These are phyloP conservation scores for Apostichopus californicus DNA, from an alignment of 35 echinoderm and acorn worm genomes.

Conservation along the genomic window DNA sequence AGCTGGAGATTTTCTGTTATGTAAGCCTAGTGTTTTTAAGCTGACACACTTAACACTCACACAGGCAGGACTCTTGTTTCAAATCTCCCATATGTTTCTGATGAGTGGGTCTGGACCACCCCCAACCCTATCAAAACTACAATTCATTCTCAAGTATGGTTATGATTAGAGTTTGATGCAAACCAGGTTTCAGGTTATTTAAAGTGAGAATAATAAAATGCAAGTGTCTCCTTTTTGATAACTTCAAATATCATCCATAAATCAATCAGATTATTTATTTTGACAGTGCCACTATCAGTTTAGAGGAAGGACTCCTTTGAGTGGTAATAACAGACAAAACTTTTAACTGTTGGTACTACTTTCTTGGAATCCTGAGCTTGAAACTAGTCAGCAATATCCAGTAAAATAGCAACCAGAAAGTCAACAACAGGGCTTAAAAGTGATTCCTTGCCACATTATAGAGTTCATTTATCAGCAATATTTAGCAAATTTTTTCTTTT, in stretches of 20 bases:
- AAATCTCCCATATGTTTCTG: neutral
- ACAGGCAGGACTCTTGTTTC: neutral
- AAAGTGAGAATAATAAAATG: neutral
- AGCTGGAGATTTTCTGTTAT: too few species aligned
- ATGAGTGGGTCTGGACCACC: neutral
- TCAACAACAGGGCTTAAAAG: too few species aligned
- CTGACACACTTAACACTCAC: neutral
- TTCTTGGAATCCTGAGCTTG: too few species aligned
- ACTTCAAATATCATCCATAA: neutral
- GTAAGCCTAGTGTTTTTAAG: too few species aligned
- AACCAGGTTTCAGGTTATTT: neutral
- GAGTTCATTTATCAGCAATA: too few species aligned
- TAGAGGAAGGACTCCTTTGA: neutral
- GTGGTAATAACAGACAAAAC: too few species aligned
- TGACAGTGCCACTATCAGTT: neutral
- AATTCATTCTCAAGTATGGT: neutral
- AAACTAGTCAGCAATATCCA: too few species aligned
- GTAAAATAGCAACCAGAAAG: too few species aligned
- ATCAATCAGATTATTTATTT: slow-evolving; percentile 1
- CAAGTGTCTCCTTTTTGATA: neutral
- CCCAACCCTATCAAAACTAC: neutral
- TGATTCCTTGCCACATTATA: too few species aligned
- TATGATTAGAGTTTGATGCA: neutral
- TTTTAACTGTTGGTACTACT: too few species aligned
- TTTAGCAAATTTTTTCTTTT: too few species aligned